Percentiles rank a stretch among this genome's conserved stretches.
Conservation (phyloP, 1,140 invertebrate species). For the Zaprionus tsacasi region DNA sequence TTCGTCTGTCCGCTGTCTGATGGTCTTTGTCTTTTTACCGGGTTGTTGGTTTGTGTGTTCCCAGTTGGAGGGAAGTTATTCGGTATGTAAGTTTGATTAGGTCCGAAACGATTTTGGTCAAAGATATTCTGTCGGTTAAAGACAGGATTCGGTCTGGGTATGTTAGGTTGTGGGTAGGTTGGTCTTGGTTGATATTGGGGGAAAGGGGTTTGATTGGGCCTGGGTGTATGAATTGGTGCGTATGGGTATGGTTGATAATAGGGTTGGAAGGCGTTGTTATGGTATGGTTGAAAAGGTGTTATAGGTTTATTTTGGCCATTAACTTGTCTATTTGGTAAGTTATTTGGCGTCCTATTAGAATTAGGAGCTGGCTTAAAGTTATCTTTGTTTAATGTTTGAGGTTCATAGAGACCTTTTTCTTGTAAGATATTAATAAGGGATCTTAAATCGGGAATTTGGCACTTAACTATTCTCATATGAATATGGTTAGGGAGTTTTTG, state of each 20-base stretch:
- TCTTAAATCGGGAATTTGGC: too few species aligned
- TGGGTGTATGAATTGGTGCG: neutral
- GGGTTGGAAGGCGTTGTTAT: neutral
- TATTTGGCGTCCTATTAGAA: neutral
- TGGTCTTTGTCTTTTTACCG: too few species aligned
- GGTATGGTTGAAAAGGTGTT: neutral
- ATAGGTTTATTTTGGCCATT: neutral
- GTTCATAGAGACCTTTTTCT: neutral
- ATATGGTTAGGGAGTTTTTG: too few species aligned
- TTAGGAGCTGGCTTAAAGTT: neutral
- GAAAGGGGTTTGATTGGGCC: neutral
- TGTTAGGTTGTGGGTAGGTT: neutral
- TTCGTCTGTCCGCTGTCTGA: conserved; percentile 10
- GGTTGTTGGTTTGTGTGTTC: neutral
- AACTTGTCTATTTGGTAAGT: neutral
- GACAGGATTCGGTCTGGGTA: neutral
- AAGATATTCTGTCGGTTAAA: conserved; percentile 5
- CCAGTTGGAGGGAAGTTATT: neutral
- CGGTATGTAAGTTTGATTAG: neutral
- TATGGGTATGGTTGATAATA: conserved; percentile 3
- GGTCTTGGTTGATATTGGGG: neutral
- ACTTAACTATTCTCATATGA: neutral
- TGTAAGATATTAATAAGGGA: too few species aligned
- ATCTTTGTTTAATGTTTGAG: neutral
- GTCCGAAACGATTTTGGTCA: conserved; percentile 11